A percentile compares a stretch with the other conserved stretches of the same genome.
These are phyloP conservation scores for Eubasilissa splendida DNA, from an alignment of 2,888 invertebrate genomes.

Conservation along the genomic window DNA sequence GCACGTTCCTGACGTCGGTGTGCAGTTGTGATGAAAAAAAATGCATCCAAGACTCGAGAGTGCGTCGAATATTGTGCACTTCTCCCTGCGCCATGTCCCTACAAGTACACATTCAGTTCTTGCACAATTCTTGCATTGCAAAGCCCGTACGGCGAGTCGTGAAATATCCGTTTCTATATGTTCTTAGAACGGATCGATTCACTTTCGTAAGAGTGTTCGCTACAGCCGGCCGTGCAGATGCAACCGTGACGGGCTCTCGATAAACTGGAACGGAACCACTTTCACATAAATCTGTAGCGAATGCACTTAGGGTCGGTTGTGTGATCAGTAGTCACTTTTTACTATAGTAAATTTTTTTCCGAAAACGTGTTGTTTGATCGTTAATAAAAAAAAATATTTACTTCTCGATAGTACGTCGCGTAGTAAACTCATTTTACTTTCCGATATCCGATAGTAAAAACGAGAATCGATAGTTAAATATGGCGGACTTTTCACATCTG, in stretches of 20 bases:
- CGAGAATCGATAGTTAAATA: no score
- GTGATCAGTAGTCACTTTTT: not conserved
- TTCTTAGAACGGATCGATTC: conserved; percentile 42
- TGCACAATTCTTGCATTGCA: conserved; percentile 17
- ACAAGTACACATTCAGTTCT: not conserved
- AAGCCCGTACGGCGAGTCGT: not conserved
- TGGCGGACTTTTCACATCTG: no score
- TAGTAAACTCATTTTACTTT: no score
- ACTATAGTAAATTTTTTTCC: no score
- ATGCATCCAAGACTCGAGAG: not conserved
- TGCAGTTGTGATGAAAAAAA: not conserved
- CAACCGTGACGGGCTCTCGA: conserved; percentile 37
- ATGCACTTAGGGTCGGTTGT: not conserved
- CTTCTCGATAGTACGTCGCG: no score
- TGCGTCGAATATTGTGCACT: not conserved
- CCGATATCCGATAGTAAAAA: no score
- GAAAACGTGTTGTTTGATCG: no score
- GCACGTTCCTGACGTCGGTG: not conserved
- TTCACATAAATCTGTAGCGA: conserved; percentile 39
- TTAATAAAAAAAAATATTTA: no score
- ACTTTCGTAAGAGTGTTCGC: conserved; percentile 40
- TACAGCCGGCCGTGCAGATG: conserved; percentile 14
- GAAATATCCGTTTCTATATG: conserved; percentile 26
- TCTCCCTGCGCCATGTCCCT: not conserved
- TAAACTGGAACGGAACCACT: conserved; percentile 44